These are phyloP conservation scores for Stomatorhinus ivindoensis DNA, from an alignment of 2,113 vertebrate species.

Conservation along the genomic window DNA sequence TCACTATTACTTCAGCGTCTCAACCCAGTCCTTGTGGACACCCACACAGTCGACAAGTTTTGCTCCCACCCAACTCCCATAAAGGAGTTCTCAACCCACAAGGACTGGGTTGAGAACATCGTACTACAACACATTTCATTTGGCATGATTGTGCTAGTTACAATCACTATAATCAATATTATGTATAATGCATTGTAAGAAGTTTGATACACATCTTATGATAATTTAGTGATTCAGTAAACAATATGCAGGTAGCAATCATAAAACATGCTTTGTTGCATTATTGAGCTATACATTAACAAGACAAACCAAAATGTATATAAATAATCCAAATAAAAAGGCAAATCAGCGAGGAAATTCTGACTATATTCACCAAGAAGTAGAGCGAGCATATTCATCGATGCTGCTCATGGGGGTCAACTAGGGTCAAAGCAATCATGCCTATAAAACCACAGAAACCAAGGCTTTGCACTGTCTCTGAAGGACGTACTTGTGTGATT, in stretches of 20 bases:
- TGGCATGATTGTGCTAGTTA: background rate
- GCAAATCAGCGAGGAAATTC: background rate
- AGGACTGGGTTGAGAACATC: background rate
- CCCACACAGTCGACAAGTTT: background rate
- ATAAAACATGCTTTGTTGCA: background rate
- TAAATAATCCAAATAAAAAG: background rate
- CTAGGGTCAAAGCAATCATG: background rate
- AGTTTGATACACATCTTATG: background rate
- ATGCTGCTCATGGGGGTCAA: background rate
- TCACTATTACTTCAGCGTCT: background rate
- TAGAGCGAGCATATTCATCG: background rate
- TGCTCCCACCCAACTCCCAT: background rate
- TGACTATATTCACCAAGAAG: background rate
- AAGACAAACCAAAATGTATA: background rate
- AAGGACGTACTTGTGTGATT: constrained; percentile 52
- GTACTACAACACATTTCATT: background rate
- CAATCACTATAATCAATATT: background rate
- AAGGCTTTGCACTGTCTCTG: background rate
- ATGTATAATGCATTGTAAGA: background rate
- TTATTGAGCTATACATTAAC: background rate
- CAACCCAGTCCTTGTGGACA: background rate
- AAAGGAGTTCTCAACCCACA: too few species aligned
- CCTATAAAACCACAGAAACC: background rate
- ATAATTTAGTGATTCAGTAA: background rate
- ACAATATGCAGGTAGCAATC: background rate